These are phyloP conservation scores for Chinchilla lanigera DNA, from an alignment of 2,113 vertebrate species.

Conservation along the genomic window DNA sequence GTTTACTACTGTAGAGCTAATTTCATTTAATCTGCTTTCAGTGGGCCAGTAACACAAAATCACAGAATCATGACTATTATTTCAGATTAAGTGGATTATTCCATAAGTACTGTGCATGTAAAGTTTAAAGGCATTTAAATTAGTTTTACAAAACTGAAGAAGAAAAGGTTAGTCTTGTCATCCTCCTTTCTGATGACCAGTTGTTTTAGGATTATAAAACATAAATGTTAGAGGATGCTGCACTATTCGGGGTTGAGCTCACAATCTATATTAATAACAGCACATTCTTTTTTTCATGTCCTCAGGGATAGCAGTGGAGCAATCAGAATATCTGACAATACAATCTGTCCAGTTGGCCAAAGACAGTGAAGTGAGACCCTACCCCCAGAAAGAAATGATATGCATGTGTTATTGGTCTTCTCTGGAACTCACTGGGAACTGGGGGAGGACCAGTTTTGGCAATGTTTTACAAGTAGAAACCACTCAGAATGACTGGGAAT, in stretches of 20 bases:
- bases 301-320: not conserved
- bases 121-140: conserved; percentile 39
- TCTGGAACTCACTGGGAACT: not conserved
- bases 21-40: conserved; percentile 58
- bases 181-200: conserved; percentile 17
- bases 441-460: not conserved
- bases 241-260: conserved; percentile 25
- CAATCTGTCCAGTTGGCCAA: not conserved
- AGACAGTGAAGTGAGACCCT: not conserved
- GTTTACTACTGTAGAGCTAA: conserved; percentile 19
- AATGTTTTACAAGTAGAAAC: not conserved
- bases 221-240: not conserved
- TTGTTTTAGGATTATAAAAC: conserved; percentile 48
- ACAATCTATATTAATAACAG: not conserved
- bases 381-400: not conserved
- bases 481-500: not conserved
- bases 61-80: not conserved
- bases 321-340: conserved; percentile 11
- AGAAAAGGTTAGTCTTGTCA: conserved; percentile 2
- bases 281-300: not conserved
- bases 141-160: not conserved
- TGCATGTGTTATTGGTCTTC: not conserved
- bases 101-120: not conserved
- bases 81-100: conserved; percentile 53
- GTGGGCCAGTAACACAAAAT: conserved; percentile 30